Conservation (phyloP, 2,888 invertebrate species). For the Acheta domesticus region DNA sequence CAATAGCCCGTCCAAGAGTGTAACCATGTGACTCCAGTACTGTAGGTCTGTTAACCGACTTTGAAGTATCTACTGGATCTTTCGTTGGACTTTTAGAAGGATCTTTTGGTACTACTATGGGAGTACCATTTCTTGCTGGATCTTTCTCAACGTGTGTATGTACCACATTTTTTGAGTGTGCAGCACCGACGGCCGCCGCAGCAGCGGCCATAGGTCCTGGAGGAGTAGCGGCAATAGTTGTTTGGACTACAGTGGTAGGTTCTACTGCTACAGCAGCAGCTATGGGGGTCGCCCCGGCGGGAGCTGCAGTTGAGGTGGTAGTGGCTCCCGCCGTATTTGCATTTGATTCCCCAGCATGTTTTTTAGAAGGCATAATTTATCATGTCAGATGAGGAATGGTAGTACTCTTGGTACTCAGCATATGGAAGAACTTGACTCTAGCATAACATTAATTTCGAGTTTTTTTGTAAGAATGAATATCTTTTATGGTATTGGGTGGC, state of each 20-base stretch:
- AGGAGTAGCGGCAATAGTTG: background rate
- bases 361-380: slow-evolving; percentile 3
- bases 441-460: background rate
- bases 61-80: slow-evolving; percentile 3
- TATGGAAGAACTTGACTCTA: background rate
- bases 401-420: background rate
- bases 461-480: background rate
- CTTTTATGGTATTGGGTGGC: background rate
- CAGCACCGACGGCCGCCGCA: background rate
- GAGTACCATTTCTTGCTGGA: background rate
- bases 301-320: background rate
- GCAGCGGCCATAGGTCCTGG: background rate
- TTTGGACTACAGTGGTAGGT: background rate
- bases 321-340: background rate
- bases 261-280: background rate
- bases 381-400: background rate
- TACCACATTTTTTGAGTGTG: background rate
- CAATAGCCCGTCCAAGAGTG: slow-evolving; percentile 69
- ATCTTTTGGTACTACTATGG: background rate
- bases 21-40: slow-evolving; percentile 77
- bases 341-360: slow-evolving; percentile 18
- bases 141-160: background rate
- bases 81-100: background rate
- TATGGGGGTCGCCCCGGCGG: background rate
- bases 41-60: slow-evolving; percentile 48